Percentiles rank a stretch among this genome's conserved stretches.
Evolutionary conservation across 2,888 invertebrate species (phyloP).

Genomic region (Parthenolecanium corni): DNA sequence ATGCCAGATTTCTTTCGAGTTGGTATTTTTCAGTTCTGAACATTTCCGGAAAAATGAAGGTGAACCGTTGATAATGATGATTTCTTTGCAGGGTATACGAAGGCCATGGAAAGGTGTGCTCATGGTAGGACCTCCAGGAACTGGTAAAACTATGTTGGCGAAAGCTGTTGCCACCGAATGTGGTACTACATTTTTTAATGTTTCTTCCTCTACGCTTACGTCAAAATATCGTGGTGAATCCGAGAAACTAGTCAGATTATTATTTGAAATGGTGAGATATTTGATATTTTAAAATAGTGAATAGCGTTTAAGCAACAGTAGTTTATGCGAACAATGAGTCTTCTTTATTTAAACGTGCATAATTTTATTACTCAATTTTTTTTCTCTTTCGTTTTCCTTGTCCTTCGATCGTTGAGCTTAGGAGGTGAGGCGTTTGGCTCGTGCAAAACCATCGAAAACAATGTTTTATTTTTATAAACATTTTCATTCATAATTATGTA

Average conservation of each 20-base stretch:
- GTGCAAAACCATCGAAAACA: too few relatives aligned
- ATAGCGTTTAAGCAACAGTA: not conserved
- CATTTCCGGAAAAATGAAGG: not conserved
- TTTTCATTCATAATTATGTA: too few relatives aligned
- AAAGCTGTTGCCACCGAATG: conserved; percentile 98
- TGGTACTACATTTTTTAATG: conserved; percentile 93
- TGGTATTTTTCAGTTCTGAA: not conserved
- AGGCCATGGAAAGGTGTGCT: conserved; percentile 93
- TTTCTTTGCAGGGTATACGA: conserved; percentile 60
- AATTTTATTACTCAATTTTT: too few relatives aligned
- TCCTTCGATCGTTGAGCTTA: too few relatives aligned
- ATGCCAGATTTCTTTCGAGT: conserved; percentile 98
- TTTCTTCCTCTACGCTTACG: conserved; percentile 92
- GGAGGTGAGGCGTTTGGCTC: too few relatives aligned
- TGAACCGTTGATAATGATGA: not conserved
- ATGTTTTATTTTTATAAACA: too few relatives aligned
- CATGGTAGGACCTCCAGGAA: conserved; percentile 88
- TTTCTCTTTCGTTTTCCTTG: too few relatives aligned
- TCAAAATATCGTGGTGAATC: conserved; percentile 99
- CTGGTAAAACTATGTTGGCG: conserved; percentile 92
- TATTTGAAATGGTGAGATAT: conserved; percentile 83
- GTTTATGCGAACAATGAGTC: too few relatives aligned
- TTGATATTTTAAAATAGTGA: not conserved
- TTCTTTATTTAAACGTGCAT: too few relatives aligned
- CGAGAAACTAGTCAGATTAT: conserved; percentile 87